Conservation (phyloP, 2,797 vertebrate genomes). For the Steatocranus sp. region DNA sequence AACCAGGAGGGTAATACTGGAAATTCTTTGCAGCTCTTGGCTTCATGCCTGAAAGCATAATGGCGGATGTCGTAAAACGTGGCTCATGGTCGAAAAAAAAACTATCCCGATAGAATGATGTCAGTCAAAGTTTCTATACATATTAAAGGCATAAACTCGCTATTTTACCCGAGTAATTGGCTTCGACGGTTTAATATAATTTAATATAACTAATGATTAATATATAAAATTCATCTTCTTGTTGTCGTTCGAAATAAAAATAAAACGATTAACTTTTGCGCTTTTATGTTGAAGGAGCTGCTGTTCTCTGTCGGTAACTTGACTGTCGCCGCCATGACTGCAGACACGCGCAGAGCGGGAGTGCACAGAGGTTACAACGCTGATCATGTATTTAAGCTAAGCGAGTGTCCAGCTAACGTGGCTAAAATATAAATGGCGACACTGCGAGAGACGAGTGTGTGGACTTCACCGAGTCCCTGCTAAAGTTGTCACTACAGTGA, state of each 20-base stretch:
- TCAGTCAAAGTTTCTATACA: not conserved
- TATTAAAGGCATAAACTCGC: not conserved
- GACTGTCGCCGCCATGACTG: not conserved
- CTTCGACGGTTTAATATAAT: rapidly evolving
- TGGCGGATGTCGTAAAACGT: not conserved
- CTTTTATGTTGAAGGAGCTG: not conserved
- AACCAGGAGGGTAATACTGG: not conserved
- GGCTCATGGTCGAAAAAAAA: not conserved
- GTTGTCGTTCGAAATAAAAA: not conserved
- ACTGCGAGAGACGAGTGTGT: not conserved
- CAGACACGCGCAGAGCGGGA: too few species aligned
- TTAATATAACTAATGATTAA: not conserved
- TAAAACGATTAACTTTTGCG: not conserved
- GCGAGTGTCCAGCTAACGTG: not conserved
- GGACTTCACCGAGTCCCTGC: not conserved
- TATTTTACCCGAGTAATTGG: too few species aligned
- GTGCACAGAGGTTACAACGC: not conserved
- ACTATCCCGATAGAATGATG: not conserved
- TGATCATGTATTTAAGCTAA: rapidly evolving
- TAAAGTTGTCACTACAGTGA: not conserved
- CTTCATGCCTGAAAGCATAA: not conserved
- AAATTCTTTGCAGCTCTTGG: not conserved
- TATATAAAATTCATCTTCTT: not conserved
- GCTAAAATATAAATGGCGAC: not conserved
- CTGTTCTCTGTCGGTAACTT: not conserved